Percentiles rank a stretch among this genome's conserved stretches.
phyloP scores from a whole-genome alignment of 2,888 invertebrate genomes.

The Ophion costatus region DNA sequence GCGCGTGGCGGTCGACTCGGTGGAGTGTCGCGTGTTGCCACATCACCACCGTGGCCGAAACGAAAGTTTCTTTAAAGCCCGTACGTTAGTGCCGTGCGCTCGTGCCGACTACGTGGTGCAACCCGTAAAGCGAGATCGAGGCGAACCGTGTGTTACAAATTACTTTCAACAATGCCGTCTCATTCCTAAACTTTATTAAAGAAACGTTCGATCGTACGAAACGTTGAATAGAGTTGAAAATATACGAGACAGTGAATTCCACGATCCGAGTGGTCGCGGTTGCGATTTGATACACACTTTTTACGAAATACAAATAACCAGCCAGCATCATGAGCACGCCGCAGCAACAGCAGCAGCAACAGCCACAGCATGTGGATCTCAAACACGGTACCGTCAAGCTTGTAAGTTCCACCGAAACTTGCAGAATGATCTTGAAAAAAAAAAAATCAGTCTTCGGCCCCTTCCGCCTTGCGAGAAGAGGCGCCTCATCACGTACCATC shows the following conservation, averaged over 20 bases:
- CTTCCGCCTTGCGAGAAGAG: too few species aligned
- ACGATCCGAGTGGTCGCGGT: slow-evolving; percentile 11
- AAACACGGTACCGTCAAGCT: slow-evolving; percentile 87
- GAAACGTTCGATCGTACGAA: background rate
- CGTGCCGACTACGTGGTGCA: slow-evolving; percentile 77
- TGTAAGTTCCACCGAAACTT: slow-evolving; percentile 82
- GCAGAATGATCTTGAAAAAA: background rate
- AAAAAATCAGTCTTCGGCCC: background rate
- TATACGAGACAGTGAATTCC: slow-evolving; percentile 9
- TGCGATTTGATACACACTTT: slow-evolving; percentile 41
- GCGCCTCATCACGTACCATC: slow-evolving; percentile 14
- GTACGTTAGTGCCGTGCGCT: slow-evolving; percentile 77
- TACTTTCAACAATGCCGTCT: slow-evolving; percentile 76
- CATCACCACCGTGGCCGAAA: slow-evolving; percentile 80
- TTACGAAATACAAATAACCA: slow-evolving; percentile 45
- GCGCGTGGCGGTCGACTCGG: slow-evolving; percentile 70
- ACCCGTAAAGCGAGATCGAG: slow-evolving; percentile 67
- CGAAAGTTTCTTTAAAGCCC: slow-evolving; percentile 75
- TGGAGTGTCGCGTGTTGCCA: slow-evolving; percentile 82
- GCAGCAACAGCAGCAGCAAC: slow-evolving; percentile 67
- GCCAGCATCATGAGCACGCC: slow-evolving; percentile 68
- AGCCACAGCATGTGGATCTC: slow-evolving; percentile 82
- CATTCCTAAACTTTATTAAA: slow-evolving; percentile 68
- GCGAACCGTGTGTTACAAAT: slow-evolving; percentile 36
- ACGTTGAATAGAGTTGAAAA: background rate